Conservation (phyloP, 2,888 invertebrate species). For the Melipona beecheii region DNA sequence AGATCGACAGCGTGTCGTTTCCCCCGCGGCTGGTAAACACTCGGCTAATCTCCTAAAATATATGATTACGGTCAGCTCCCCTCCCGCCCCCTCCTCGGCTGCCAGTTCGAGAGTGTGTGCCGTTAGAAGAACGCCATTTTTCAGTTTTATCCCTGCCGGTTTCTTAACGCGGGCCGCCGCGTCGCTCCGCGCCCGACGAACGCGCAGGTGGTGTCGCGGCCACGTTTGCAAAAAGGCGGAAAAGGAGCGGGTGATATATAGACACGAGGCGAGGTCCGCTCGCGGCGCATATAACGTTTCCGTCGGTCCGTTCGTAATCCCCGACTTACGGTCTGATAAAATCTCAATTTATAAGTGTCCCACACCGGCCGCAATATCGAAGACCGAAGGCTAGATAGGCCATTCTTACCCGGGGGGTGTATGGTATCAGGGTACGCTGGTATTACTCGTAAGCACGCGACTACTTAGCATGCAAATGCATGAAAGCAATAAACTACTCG, state of each 20-base stretch:
- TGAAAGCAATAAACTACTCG: slow-evolving; percentile 84
- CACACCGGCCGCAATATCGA: slow-evolving; percentile 83
- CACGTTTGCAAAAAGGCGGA: slow-evolving; percentile 62
- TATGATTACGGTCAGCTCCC: slow-evolving; percentile 10
- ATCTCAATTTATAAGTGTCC: slow-evolving; percentile 84
- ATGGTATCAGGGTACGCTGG: slow-evolving; percentile 82
- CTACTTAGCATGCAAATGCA: slow-evolving; percentile 84
- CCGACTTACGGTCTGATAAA: slow-evolving; percentile 79
- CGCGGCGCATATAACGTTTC: slow-evolving; percentile 66
- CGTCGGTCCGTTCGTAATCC: slow-evolving; percentile 71
- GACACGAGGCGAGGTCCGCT: slow-evolving; percentile 57
- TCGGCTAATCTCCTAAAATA: slow-evolving; percentile 52
- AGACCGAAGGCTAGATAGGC: slow-evolving; percentile 83
- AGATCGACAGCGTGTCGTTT: slow-evolving; percentile 36
- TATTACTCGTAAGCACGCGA: slow-evolving; percentile 84
- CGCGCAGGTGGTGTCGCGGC: slow-evolving; percentile 67
- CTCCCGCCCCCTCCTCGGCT: too few relatives aligned
- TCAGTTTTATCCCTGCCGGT: slow-evolving; percentile 57
- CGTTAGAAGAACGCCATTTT: slow-evolving; percentile 59
- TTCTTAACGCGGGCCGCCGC: slow-evolving; percentile 38
- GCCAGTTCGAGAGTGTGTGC: not conserved
- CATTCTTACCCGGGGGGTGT: slow-evolving; percentile 79
- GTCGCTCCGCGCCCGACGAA: slow-evolving; percentile 41
- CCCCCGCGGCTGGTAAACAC: slow-evolving; percentile 7
- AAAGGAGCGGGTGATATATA: slow-evolving; percentile 69